A percentile compares a stretch with the other conserved stretches of the same genome.
These are phyloP conservation scores for Boloria euphrosyne DNA, from an alignment of 2,888 invertebrate genomes.

Conservation along the genomic window DNA sequence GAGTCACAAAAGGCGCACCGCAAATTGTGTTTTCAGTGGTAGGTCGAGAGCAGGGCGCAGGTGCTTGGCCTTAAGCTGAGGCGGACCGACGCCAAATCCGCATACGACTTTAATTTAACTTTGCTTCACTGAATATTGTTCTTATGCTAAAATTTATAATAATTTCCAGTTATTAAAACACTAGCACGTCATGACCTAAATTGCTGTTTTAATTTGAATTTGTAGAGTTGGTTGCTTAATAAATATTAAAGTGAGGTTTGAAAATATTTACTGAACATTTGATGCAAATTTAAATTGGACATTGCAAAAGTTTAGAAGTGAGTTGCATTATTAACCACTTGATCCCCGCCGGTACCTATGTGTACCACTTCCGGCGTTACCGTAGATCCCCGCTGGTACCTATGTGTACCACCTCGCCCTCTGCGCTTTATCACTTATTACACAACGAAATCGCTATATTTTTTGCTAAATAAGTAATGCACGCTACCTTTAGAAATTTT, in stretches of 20 bases:
- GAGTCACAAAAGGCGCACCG: slow-evolving; percentile 65
- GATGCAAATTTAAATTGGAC: slow-evolving; percentile 15
- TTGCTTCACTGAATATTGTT: slow-evolving; percentile 72
- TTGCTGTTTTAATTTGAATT: slow-evolving; percentile 33
- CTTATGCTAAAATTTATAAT: slow-evolving; percentile 64
- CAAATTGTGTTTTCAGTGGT: slow-evolving; percentile 74
- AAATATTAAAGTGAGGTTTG: slow-evolving; percentile 19
- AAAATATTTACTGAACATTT: slow-evolving; percentile 14
- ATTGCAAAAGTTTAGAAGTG: slow-evolving; percentile 15
- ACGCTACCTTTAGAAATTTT: no score
- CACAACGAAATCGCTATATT: no score
- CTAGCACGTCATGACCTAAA: slow-evolving; percentile 33
- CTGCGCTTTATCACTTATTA: no score
- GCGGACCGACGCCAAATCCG: slow-evolving; percentile 69
- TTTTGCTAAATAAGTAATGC: no score
- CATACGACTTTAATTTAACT: slow-evolving; percentile 79
- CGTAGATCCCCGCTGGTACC: no score
- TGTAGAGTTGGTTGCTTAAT: slow-evolving; percentile 28
- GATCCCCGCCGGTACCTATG: no score
- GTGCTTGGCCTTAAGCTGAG: slow-evolving; percentile 70
- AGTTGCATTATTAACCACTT: slow-evolving; percentile 1
- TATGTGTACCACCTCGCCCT: no score
- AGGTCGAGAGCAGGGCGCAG: slow-evolving; percentile 61
- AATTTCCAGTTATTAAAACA: slow-evolving; percentile 41
- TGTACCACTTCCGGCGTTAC: no score